Conservation (phyloP, 2,888 invertebrate species). For the Callimorpha dominula region DNA sequence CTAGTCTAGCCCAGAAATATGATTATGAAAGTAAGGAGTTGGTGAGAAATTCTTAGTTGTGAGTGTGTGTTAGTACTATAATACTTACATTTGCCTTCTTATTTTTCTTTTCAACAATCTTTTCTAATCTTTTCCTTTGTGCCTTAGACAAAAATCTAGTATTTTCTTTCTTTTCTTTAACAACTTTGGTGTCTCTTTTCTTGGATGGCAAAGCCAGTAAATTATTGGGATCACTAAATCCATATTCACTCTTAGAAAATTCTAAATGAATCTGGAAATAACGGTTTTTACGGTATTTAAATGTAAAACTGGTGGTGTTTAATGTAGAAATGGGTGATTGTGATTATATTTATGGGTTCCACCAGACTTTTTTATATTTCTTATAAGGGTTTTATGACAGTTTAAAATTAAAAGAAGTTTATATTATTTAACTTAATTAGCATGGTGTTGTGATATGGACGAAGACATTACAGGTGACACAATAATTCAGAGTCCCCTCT, state of each 20-base stretch:
- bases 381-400: no score
- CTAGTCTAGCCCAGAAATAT: no score
- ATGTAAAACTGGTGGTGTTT: neutral
- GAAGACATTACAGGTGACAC: no score
- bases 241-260: slow-evolving; percentile 85
- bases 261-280: slow-evolving; percentile 89
- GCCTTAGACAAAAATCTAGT: slow-evolving; percentile 94
- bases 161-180: slow-evolving; percentile 84
- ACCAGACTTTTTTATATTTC: no score
- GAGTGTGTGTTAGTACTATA: no score
- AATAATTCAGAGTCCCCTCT: no score
- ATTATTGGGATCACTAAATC: slow-evolving; percentile 90
- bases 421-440: no score
- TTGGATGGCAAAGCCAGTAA: slow-evolving; percentile 93
- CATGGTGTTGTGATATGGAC: no score
- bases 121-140: slow-evolving; percentile 93
- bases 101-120: slow-evolving; percentile 95
- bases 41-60: neutral
- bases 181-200: slow-evolving; percentile 92
- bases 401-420: no score
- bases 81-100: slow-evolving; percentile 94
- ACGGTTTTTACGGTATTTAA: neutral
- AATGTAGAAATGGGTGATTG: neutral
- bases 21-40: no score
- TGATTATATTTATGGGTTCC: no score